A percentile compares a stretch with the other conserved stretches of the same genome.
phyloP scores from a whole-genome alignment of 2,797 vertebrate genomes.

The Enteromius anoplus region DNA sequence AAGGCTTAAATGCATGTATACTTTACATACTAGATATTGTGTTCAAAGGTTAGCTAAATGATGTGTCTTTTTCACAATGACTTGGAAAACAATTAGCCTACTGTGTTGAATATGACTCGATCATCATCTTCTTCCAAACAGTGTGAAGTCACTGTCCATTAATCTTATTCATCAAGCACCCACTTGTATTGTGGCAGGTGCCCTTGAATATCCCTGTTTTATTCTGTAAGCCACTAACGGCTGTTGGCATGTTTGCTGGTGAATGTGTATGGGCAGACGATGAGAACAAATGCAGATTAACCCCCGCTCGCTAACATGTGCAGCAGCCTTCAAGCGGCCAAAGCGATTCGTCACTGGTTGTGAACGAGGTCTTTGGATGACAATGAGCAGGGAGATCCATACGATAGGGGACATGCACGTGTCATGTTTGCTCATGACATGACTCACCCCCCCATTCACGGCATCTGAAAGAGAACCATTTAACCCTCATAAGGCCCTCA shows the following conservation, averaged over 20 bases:
- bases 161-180: background rate
- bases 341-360: background rate
- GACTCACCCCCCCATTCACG: background rate
- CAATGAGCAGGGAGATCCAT: constrained; percentile 1
- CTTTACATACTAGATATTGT: background rate
- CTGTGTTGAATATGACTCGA: background rate
- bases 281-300: constrained; percentile 28
- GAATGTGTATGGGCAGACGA: constrained; percentile 48
- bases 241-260: constrained; percentile 6
- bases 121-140: background rate
- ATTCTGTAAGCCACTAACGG: constrained; percentile 33
- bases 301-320: constrained; percentile 24
- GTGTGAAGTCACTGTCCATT: background rate
- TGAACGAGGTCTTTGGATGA: constrained; percentile 10
- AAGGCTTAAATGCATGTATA: background rate
- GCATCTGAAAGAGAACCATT: background rate
- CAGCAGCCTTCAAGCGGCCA: constrained; percentile 13
- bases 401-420: constrained; percentile 1
- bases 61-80: background rate
- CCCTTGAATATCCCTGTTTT: constrained; percentile 17
- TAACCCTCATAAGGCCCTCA: background rate
- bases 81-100: background rate
- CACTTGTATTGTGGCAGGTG: constrained; percentile 9
- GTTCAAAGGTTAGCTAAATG: background rate
- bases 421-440: background rate